Evolutionary conservation across 2,888 invertebrate genomes (phyloP).

Genomic region (Lamproptera curius): DNA sequence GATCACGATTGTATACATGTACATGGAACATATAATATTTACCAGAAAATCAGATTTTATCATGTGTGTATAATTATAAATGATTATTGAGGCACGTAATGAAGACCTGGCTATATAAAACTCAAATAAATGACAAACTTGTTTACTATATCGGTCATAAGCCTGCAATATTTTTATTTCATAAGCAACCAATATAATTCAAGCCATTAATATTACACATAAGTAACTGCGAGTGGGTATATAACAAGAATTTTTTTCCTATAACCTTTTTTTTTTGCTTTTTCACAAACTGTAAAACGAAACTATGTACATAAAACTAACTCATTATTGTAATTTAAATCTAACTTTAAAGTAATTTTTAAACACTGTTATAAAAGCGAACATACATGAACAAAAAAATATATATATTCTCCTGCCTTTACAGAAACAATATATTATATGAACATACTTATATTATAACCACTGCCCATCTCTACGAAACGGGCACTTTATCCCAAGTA

Average conservation of each 20-base stretch:
- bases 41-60: background rate
- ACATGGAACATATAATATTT: background rate
- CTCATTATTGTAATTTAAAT: conserved; percentile 48
- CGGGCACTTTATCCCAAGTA: conserved; percentile 13
- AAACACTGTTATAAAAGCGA: conserved; percentile 38
- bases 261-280: conserved; percentile 42
- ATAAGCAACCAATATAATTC: conserved; percentile 22
- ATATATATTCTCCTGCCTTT: conserved; percentile 48
- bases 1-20: background rate
- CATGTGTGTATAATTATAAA: too few relatives aligned
- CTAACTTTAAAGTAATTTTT: conserved; percentile 44
- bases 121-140: conserved; percentile 1
- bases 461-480: conserved; percentile 34
- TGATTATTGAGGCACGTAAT: background rate
- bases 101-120: background rate
- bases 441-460: conserved; percentile 37
- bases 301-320: conserved; percentile 69
- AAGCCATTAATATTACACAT: conserved; percentile 19
- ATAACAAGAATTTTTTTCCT: conserved; percentile 30
- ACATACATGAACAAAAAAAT: conserved; percentile 40
- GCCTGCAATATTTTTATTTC: conserved; percentile 3
- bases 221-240: conserved; percentile 28
- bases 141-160: conserved; percentile 10
- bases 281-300: conserved; percentile 45
- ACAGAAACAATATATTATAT: conserved; percentile 46